Evolutionary conservation across 2,113 vertebrate genomes (phyloP).

Genomic region (Elachura formosa): DNA sequence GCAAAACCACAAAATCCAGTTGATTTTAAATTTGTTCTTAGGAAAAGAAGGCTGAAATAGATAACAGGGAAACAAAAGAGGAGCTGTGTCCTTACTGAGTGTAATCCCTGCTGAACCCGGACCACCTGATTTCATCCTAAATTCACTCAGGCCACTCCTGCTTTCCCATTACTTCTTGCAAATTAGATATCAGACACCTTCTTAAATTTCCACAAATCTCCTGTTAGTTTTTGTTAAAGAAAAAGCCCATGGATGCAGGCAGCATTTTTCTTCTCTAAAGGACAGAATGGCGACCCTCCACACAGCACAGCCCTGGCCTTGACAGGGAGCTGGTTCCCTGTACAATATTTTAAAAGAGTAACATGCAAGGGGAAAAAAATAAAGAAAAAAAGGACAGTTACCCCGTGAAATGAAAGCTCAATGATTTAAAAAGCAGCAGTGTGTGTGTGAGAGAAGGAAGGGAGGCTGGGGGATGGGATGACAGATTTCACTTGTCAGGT

Average conservation of each 20-base stretch:
- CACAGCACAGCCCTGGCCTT: neutral
- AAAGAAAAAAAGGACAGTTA: neutral
- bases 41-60: neutral
- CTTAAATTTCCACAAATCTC: neutral
- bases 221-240: neutral
- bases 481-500: neutral
- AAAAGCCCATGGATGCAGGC: neutral
- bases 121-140: neutral
- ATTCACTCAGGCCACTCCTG: neutral
- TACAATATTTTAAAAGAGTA: neutral
- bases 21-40: neutral
- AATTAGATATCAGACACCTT: neutral
- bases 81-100: neutral
- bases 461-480: neutral
- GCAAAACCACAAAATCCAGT: neutral
- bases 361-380: neutral
- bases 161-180: neutral
- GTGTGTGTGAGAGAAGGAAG: neutral
- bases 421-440: slow-evolving; percentile 47
- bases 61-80: neutral
- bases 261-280: neutral
- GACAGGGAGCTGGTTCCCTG: neutral
- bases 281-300: neutral
- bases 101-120: neutral
- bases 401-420: neutral